A percentile compares a stretch with the other conserved stretches of the same genome.
These are phyloP conservation scores for Scylla paramamosain DNA, from an alignment of 1,140 invertebrate genomes.

Conservation along the genomic window DNA sequence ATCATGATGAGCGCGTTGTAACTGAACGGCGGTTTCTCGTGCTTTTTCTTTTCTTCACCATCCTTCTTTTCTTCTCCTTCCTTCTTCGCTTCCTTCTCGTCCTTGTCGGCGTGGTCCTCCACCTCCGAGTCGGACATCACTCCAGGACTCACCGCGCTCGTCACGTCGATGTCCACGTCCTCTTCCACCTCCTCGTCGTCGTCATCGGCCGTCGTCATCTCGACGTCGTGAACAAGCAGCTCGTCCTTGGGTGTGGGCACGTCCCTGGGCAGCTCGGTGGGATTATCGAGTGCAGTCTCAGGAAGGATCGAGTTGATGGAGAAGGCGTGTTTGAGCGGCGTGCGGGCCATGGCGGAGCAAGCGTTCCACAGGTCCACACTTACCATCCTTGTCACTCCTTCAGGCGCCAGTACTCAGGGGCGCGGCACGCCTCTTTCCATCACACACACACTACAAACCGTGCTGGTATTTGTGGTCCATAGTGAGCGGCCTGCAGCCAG, in stretches of 20 bases:
- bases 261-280: slow-evolving; percentile 46
- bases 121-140: slow-evolving; percentile 80
- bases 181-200: slow-evolving; percentile 57
- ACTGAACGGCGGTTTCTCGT: slow-evolving; percentile 70
- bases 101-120: slow-evolving; percentile 60
- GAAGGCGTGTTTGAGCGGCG: slow-evolving; percentile 86
- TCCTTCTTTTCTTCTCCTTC: slow-evolving; percentile 63
- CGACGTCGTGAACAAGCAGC: slow-evolving; percentile 66
- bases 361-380: slow-evolving; percentile 67
- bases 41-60: slow-evolving; percentile 70
- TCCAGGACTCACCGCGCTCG: slow-evolving; percentile 80
- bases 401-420: background rate
- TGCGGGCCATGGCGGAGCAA: slow-evolving; percentile 80
- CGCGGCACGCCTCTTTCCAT: slow-evolving; percentile 53
- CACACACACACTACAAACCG: slow-evolving; percentile 26
- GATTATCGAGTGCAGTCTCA: slow-evolving; percentile 79
- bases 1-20: slow-evolving; percentile 74
- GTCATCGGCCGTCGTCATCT: slow-evolving; percentile 80
- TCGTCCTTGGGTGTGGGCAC: slow-evolving; percentile 71
- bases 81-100: slow-evolving; percentile 65
- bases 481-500: background rate
- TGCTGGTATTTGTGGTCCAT: slow-evolving; percentile 45
- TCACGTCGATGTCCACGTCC: slow-evolving; percentile 68
- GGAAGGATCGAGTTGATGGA: slow-evolving; percentile 86
- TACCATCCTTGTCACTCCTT: slow-evolving; percentile 35